Evolutionary conservation across 2,113 vertebrate genomes (phyloP), one percentile per base, ranked within the genome.

Genomic region (Eulacestoma nigropectus): DNA sequence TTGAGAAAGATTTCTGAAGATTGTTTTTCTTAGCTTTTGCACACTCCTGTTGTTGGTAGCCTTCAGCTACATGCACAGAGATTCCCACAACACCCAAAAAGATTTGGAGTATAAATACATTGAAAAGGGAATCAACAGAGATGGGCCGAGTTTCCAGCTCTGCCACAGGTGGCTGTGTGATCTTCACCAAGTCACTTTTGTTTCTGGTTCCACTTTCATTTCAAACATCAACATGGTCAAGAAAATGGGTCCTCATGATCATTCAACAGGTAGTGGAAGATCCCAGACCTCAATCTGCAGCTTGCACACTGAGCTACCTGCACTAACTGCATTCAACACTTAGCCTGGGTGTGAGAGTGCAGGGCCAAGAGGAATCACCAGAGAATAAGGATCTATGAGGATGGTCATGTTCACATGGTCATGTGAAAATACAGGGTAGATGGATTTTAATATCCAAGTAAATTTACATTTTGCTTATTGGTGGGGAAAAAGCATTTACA

Each of bases 81-180:
- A 65, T 72, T 78, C 21, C 29, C 57, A 84, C 5, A 89, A 32
- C 19, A 64, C 19, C 23, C 63, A 16, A 46, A 67, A 86, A 39
- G 2, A 19, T 42, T n/a, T 77, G 13, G 9, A 81, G 9, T 8
- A 70, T 6, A 53, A 90, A 46, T 0, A 4, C 14, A 46, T 6
- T 33, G 12, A 81, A 73, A 41, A 0, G 2, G 16, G 20, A 82
- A 74, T 46, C 20, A 57, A 44, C 6, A 56, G 50, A 50, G 8
- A 44, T 3, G 7, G 7, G 10, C 7, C 0, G 0, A 57, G 20
- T 68, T 84, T 44, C 62, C 15, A 69, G 5, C 13, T 93, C 53
- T 68, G 11, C 30, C 49, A 56, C 13, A 29, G 33, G 39, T 2
- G 72, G 23, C 25, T 59, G 6, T n/a, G 25, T 75, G 52, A 60